Percentiles rank a stretch among this genome's conserved stretches.
Conservation (phyloP, 2,888 invertebrate genomes). For the Steromphala cineraria region DNA sequence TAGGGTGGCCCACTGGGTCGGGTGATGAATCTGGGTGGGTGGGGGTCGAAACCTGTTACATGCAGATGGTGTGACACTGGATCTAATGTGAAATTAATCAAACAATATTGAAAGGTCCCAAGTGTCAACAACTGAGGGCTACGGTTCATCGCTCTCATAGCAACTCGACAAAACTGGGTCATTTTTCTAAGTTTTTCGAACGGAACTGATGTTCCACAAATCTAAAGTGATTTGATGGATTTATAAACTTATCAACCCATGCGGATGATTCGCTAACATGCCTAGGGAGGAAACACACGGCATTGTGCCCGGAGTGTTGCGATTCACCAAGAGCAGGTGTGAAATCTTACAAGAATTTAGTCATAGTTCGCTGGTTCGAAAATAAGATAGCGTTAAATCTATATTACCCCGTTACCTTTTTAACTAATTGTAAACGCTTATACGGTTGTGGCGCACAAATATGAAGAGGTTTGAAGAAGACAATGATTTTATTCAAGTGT, state of each 20-base stretch:
- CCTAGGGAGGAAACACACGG: neutral
- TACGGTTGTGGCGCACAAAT: too few species aligned
- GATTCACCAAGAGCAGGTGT: too few species aligned
- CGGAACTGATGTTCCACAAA: neutral
- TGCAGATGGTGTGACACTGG: neutral
- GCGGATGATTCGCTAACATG: neutral
- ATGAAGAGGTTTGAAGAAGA: too few species aligned
- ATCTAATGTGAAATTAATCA: slow-evolving; percentile 14
- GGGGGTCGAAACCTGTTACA: slow-evolving; percentile 7
- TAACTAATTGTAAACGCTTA: too few species aligned
- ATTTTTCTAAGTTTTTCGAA: neutral
- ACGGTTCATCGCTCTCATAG: neutral
- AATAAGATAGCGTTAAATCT: too few species aligned
- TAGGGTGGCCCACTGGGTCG: neutral
- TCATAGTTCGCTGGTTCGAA: too few species aligned
- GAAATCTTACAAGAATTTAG: too few species aligned
- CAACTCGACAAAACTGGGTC: neutral
- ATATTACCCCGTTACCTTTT: too few species aligned
- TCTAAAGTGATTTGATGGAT: neutral
- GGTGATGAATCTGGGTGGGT: neutral
- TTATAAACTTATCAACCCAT: neutral
- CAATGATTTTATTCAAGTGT: too few species aligned
- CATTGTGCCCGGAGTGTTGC: too few species aligned
- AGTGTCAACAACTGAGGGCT: neutral
- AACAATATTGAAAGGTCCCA: slow-evolving; percentile 14